Evolutionary conservation across 2,797 vertebrate genomes (phyloP), one percentile per base, ranked within the genome.

Genomic region (Taenioides sp.): DNA sequence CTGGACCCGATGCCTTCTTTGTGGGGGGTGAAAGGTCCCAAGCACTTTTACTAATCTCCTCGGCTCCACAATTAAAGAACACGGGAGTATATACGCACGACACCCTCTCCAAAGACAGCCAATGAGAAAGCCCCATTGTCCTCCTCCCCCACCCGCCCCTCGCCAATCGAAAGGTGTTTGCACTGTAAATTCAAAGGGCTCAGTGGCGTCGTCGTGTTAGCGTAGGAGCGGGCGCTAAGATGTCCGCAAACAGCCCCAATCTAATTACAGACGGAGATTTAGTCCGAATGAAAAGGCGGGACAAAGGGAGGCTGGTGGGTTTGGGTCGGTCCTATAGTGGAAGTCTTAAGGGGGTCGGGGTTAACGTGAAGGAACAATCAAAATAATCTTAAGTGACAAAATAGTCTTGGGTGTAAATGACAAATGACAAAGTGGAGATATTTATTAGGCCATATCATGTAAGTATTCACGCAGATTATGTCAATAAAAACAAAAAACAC

Each of bases 1-100:
- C 95, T 86, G 92, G 94, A 95, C 95, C 94, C 93, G 95, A 96
- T 95, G 92, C 91, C 93, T 97, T 91, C 93, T 97, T 97, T 97
- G 95, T 97, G 90, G 75, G 62, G 78, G 95, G 95, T 95, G 95
- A 96, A 95, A 96, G 96, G 96, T 96, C 95, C 95, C 94, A 95
- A 94, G 95, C 94, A 94, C 95, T 93, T 91, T 88, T 93, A 87
- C 94, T 96, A 97, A 97, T 96, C 96, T 93, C 92, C 92, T 93
- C 89, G 88, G 93, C 93, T 95, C 93, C 91, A 96, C 95, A 95
- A 95, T 95, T 94, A 95, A 94, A 93, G 91, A 95, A 95, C 95
- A 94, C 91, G 94, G 92, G 93, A 95, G 93, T 92, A 59, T 54
- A 7, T 59, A 91, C 94, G 93, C 93, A 17, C 86, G 89, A 63